Evolutionary conservation across 2,888 invertebrate species (phyloP), one percentile per base, ranked within the genome.

Genomic region (Asteroscopus sphinx): DNA sequence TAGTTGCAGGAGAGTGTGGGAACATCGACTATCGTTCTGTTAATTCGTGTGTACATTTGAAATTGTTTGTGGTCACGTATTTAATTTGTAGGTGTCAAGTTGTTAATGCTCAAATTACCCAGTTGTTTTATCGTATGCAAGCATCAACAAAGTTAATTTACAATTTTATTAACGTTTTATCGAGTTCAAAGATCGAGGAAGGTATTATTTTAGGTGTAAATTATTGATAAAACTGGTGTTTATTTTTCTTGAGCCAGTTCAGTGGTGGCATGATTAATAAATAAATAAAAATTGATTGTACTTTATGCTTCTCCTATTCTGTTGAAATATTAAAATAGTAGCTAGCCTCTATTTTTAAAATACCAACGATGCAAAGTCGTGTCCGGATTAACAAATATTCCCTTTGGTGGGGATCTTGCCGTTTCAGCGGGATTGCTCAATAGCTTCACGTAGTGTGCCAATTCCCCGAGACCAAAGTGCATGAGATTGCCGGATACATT

Each of bases 41-140:
- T 82, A 68, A 70, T 59, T 60, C 57, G 82, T 84, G 48, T 55
- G 49, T 59, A 83, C 81, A 83, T 82, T 81, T 77, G 77, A 66
- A 88, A 87, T 85, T 81, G 86, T 82, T 85, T 79, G 79, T 80
- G 79, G 85, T 87, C 83, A 87, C 86, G 85, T 86, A 84, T 87
- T 86, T 83, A 85, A 85, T 86, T 85, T 82, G 78, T 75, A 83
- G 77, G 84, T 85, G 87, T 85, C 79, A 82, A 83, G 80, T 82
- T 82, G 80, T 82, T 80, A 82, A 84, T 81, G 71, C 70, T 68
- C 73, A 71, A 79, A 83, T 80, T 80, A 76, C 62, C 46, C 12
- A 54, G 61, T 69, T 61, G 45, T 56, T 48, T 65, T 72, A 69
- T 62, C 56, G 45, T 46, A 47, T 33, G 26, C 25, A 40, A 33